Conservation (phyloP, 1,140 invertebrate genomes). For the Littorina saxatilis region DNA sequence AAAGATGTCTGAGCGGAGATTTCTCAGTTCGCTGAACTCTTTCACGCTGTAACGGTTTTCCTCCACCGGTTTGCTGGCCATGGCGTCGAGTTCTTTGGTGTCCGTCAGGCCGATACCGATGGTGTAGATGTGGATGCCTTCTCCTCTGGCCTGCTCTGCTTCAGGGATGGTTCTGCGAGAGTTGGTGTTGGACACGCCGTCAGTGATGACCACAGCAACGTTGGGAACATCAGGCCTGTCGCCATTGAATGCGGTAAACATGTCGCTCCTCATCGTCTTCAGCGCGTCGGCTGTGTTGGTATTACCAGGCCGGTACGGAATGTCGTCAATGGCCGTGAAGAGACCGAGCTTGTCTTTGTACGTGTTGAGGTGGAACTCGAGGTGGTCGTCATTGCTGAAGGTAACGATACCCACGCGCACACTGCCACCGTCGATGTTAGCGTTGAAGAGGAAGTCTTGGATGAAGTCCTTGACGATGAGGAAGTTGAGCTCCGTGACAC, state of each 20-base stretch:
- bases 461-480: constrained; percentile 47
- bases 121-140: constrained; percentile 64
- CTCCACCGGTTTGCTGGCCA: constrained; percentile 45
- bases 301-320: constrained; percentile 63
- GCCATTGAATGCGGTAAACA: constrained; percentile 58
- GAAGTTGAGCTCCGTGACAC: constrained; percentile 54
- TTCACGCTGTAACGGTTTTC: constrained; percentile 52
- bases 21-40: constrained; percentile 51
- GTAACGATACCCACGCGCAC: constrained; percentile 50
- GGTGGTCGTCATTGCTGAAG: constrained; percentile 55
- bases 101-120: constrained; percentile 63
- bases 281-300: constrained; percentile 67
- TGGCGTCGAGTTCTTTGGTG: constrained; percentile 54
- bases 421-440: constrained; percentile 50
- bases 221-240: constrained; percentile 56
- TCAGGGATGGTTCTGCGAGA: constrained; percentile 62
- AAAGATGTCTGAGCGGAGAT: constrained; percentile 35
- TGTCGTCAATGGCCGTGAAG: constrained; percentile 44
- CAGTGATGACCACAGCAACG: constrained; percentile 59
- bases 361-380: constrained; percentile 55
- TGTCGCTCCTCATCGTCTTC: constrained; percentile 54
- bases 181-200: constrained; percentile 68
- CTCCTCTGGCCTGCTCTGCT: constrained; percentile 51
- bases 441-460: constrained; percentile 40
- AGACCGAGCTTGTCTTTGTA: constrained; percentile 52